These are phyloP conservation scores for Cheilosia urbana DNA, from an alignment of 2,888 invertebrate species.

Conservation along the genomic window DNA sequence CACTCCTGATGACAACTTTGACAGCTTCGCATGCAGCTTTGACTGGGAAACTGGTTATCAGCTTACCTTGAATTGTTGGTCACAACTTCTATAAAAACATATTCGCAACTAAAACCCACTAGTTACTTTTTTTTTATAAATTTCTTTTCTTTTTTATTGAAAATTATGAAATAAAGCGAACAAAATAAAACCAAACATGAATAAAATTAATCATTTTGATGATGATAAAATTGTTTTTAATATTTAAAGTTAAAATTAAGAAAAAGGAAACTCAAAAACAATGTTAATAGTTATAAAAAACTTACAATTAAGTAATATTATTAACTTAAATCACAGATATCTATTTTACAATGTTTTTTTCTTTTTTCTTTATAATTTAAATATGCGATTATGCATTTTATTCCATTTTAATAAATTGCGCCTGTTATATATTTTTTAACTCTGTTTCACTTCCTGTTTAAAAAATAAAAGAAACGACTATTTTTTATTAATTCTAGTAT, in stretches of 20 bases:
- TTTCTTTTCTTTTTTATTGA: conserved; percentile 57
- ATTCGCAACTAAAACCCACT: background rate
- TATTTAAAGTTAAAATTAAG: conserved; percentile 1
- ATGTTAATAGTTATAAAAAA: conserved; percentile 53
- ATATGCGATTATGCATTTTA: conserved; percentile 19
- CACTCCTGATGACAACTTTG: no score
- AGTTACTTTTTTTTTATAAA: conserved; percentile 17
- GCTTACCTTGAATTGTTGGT: no score
- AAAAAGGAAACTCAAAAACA: conserved; percentile 20
- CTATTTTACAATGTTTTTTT: conserved; percentile 73
- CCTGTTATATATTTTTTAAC: conserved; percentile 2
- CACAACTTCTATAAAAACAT: no score
- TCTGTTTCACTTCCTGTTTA: conserved; percentile 8
- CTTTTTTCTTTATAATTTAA: conserved; percentile 21
- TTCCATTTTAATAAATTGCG: conserved; percentile 7
- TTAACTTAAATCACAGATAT: conserved; percentile 84
- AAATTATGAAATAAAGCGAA: conserved; percentile 49
- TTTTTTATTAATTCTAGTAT: conserved; percentile 58
- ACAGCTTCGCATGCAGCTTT: no score
- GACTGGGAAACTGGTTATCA: no score
- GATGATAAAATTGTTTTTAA: conserved; percentile 24
- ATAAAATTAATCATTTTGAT: conserved; percentile 26
- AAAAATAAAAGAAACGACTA: conserved; percentile 18
- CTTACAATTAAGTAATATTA: conserved; percentile 78
- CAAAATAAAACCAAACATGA: conserved; percentile 41